phyloP scores from a whole-genome alignment of 2,113 vertebrate genomes.

The Pongo abelii region DNA sequence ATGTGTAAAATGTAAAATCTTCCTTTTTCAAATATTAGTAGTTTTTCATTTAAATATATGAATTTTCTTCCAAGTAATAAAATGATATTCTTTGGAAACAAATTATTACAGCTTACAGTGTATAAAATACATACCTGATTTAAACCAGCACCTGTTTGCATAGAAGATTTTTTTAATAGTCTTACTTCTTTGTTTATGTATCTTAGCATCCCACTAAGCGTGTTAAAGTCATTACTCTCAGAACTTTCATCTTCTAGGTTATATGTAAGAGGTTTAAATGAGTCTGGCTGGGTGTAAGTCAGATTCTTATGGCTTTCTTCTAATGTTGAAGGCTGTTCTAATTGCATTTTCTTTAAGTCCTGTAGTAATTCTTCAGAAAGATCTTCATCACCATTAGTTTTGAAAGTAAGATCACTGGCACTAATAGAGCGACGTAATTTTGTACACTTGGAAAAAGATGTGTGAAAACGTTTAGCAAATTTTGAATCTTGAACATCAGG shows the following conservation, averaged over 20 bases:
- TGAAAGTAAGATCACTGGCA: constrained; percentile 74
- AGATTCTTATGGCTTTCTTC: constrained; percentile 60
- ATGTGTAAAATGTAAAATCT: neutral
- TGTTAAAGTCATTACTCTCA: constrained; percentile 80
- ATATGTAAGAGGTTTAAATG: constrained; percentile 80
- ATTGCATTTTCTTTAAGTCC: constrained; percentile 71
- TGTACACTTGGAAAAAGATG: constrained; percentile 60
- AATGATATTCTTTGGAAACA: constrained; percentile 27
- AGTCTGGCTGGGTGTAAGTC: constrained; percentile 50
- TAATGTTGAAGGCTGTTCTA: constrained; percentile 59
- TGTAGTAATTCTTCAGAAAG: constrained; percentile 75
- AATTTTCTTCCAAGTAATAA: constrained; percentile 42
- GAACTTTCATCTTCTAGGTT: constrained; percentile 67
- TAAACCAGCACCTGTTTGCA: constrained; percentile 60
- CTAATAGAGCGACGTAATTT: constrained; percentile 77
- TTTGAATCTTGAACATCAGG: constrained; percentile 60
- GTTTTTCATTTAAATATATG: neutral
- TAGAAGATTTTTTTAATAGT: constrained; percentile 73
- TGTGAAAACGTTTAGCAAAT: constrained; percentile 47
- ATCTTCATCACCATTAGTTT: constrained; percentile 68
- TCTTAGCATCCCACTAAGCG: constrained; percentile 83
- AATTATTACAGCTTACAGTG: neutral
- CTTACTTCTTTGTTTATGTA: constrained; percentile 83
- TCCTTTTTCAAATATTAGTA: neutral
- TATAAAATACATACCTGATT: constrained; percentile 77